Conservation (phyloP, 2,797 vertebrate genomes). For the Peromyscus eremicus region DNA sequence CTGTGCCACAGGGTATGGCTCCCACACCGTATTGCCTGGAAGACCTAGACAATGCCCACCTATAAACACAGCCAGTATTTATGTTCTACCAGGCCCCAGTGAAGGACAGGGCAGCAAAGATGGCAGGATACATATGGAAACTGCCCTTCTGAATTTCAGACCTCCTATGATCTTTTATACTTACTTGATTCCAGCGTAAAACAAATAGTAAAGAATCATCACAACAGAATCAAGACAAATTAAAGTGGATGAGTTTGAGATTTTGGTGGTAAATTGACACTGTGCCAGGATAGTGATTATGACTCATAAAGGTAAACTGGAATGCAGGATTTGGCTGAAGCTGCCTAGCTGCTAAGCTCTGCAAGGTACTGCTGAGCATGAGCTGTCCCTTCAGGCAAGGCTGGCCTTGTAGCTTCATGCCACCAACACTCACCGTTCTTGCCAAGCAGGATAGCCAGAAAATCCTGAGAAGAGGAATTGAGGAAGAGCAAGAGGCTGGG, state of each 20-base stretch:
- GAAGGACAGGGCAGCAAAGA: not conserved
- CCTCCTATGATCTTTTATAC: constrained; percentile 34
- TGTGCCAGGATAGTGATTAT: constrained; percentile 72
- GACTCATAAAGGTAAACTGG: constrained; percentile 73
- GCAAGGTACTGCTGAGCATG: no score
- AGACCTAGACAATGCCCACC: not conserved
- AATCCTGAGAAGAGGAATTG: constrained; percentile 94
- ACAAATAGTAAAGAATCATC: constrained; percentile 80
- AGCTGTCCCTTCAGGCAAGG: not conserved
- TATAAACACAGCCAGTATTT: not conserved
- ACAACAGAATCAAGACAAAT: constrained; percentile 66
- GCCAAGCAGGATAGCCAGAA: constrained; percentile 94
- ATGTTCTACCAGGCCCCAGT: not conserved
- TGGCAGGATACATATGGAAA: constrained; percentile 36
- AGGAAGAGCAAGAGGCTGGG: constrained; percentile 95
- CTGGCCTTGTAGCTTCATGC: not conserved
- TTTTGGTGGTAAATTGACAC: constrained; percentile 41
- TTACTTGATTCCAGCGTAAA: constrained; percentile 71
- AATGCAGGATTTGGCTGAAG: constrained; percentile 36
- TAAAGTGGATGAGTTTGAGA: constrained; percentile 72
- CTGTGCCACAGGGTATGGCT: not conserved
- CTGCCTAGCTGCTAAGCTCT: not conserved
- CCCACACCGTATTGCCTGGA: not conserved
- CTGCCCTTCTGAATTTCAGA: constrained; percentile 30
- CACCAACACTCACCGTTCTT: constrained; percentile 92